These are phyloP conservation scores for Oconnorella tubifera DNA, from an alignment of 2,888 invertebrate genomes.

Conservation along the genomic window DNA sequence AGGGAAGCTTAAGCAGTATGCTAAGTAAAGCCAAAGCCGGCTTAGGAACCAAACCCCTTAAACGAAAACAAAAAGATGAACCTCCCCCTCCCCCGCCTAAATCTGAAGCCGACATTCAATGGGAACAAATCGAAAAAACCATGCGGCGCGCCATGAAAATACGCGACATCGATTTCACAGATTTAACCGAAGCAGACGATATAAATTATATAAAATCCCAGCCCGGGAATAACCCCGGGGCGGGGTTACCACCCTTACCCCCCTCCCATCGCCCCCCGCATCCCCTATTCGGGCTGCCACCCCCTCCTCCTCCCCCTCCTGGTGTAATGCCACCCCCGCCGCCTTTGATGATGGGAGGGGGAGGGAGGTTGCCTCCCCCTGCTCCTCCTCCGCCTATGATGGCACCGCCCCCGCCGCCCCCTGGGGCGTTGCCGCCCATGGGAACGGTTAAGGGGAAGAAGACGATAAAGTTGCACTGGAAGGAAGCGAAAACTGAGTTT, in stretches of 20 bases:
- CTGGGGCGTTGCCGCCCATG: slow-evolving; percentile 39
- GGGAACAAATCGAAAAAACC: slow-evolving; percentile 73
- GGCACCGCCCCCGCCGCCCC: slow-evolving; percentile 36
- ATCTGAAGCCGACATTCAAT: slow-evolving; percentile 70
- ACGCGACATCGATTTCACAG: slow-evolving; percentile 91
- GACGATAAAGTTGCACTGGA: slow-evolving; percentile 97
- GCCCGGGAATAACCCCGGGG: slow-evolving; percentile 7
- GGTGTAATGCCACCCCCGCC: slow-evolving; percentile 36
- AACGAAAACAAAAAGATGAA: slow-evolving; percentile 69
- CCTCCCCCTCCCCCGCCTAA: slow-evolving; percentile 20
- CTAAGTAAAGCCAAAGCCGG: slow-evolving; percentile 92
- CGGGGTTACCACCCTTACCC: slow-evolving; percentile 31
- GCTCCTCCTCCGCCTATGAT: slow-evolving; percentile 40
- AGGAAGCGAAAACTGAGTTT: slow-evolving; percentile 63
- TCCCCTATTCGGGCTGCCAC: slow-evolving; percentile 36
- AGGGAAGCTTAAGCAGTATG: slow-evolving; percentile 72
- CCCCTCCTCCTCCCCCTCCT: slow-evolving; percentile 23
- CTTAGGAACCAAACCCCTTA: slow-evolving; percentile 67
- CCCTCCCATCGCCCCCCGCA: slow-evolving; percentile 38
- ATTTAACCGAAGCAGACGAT: slow-evolving; percentile 83
- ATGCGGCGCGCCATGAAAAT: slow-evolving; percentile 58
- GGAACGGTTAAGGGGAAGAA: slow-evolving; percentile 67
- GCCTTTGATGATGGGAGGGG: slow-evolving; percentile 40
- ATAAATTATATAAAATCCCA: slow-evolving; percentile 54
- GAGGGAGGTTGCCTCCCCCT: slow-evolving; percentile 30